A percentile compares a stretch with the other conserved stretches of the same genome.
phyloP scores from a whole-genome alignment of 2,888 invertebrate genomes.

The Meta bourneti region DNA sequence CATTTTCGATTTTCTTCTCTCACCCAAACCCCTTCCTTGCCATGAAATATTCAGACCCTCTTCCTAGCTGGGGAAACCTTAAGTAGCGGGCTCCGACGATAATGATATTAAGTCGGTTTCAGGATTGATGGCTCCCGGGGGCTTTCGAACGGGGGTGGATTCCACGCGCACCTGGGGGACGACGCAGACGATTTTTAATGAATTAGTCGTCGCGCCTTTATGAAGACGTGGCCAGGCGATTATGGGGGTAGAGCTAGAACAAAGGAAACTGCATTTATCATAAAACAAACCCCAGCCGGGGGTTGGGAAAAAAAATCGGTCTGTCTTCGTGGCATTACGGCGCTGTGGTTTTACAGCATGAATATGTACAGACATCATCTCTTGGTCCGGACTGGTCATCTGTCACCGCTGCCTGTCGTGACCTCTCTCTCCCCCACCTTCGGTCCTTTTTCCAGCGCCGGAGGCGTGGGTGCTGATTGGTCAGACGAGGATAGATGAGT shows the following conservation, averaged over 20 bases:
- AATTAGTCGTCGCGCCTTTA: constrained; percentile 69
- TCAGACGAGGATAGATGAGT: constrained; percentile 66
- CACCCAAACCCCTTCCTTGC: constrained; percentile 29
- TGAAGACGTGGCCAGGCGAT: constrained; percentile 52
- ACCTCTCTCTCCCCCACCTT: constrained; percentile 27
- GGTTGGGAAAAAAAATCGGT: background rate
- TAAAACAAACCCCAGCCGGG: constrained; percentile 28
- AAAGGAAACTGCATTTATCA: constrained; percentile 17
- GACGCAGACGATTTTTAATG: constrained; percentile 66
- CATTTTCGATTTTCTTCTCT: constrained; percentile 71
- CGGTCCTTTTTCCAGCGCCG: constrained; percentile 18
- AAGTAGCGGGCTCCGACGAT: constrained; percentile 74
- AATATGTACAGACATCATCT: constrained; percentile 53
- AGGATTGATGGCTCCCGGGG: constrained; percentile 70
- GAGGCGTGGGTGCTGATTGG: constrained; percentile 71
- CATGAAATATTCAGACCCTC: constrained; percentile 71
- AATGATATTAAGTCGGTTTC: constrained; percentile 74
- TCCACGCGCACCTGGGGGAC: constrained; percentile 54
- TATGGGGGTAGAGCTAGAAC: constrained; percentile 29
- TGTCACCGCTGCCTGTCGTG: constrained; percentile 29
- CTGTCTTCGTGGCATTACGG: background rate
- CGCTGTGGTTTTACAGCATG: constrained; percentile 24
- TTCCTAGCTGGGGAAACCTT: constrained; percentile 51
- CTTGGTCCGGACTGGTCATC: constrained; percentile 31
- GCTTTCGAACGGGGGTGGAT: constrained; percentile 17